A percentile compares a stretch with the other conserved stretches of the same genome.
Evolutionary conservation across 2,888 invertebrate species (phyloP).

Genomic region (Alviniconcha strummeri): DNA sequence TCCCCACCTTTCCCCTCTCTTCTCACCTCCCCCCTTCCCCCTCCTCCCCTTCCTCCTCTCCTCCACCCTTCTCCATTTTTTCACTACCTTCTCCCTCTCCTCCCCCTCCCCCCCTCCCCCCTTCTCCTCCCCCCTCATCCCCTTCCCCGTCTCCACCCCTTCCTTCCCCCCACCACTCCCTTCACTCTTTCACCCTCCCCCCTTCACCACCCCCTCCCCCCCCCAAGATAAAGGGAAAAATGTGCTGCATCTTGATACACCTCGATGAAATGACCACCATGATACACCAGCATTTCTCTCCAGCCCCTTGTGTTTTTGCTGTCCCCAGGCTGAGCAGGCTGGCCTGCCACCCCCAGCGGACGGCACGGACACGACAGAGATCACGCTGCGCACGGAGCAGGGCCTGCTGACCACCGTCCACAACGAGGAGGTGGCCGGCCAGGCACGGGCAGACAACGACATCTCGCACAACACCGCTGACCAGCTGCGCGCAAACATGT

Average conservation of each 20-base stretch:
- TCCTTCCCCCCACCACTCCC: not conserved
- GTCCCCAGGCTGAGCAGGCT: conserved; percentile 56
- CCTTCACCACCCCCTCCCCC: not conserved
- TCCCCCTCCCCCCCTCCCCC: too few relatives aligned
- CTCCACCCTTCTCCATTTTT: not conserved
- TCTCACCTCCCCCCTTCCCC: not conserved
- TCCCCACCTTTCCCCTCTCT: not conserved
- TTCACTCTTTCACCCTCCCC: not conserved
- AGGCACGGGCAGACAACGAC: conserved; percentile 55
- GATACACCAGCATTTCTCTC: too few relatives aligned
- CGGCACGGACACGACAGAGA: conserved; percentile 52
- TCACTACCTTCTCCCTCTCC: not conserved
- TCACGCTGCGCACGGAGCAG: conserved; percentile 55
- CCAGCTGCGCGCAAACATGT: conserved; percentile 56
- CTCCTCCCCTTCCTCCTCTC: not conserved
- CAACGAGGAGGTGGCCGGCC: conserved; percentile 61
- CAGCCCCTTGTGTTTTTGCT: not conserved
- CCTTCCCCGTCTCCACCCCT: conserved; percentile 3
- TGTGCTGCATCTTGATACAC: too few relatives aligned
- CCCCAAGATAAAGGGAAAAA: not conserved
- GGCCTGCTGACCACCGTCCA: conserved; percentile 54
- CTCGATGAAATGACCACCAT: too few relatives aligned
- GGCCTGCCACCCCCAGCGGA: conserved; percentile 61
- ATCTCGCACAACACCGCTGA: conserved; percentile 52
- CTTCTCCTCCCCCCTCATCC: not conserved